Percentiles rank a stretch among this genome's conserved stretches.
These are phyloP conservation scores for Dunckerocampus dactyliophorus DNA, from an alignment of 2,113 vertebrate genomes.

Conservation along the genomic window DNA sequence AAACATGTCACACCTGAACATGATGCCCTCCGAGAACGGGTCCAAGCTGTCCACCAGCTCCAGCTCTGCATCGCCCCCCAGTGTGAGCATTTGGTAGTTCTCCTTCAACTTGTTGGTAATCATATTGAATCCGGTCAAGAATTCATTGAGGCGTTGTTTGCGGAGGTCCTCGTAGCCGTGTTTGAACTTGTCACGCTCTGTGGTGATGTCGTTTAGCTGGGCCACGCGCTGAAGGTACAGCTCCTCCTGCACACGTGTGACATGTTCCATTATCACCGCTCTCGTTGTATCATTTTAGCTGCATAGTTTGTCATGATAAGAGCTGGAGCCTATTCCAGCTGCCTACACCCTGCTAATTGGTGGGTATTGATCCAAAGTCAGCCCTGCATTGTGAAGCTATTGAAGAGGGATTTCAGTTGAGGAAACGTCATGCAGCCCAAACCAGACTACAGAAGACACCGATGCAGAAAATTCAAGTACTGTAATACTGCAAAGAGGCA, in stretches of 20 bases:
- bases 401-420: too few relatives aligned
- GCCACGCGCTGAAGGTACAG: constrained; percentile 88
- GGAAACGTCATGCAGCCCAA: too few relatives aligned
- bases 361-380: too few relatives aligned
- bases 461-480: too few relatives aligned
- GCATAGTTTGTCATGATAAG: too few relatives aligned
- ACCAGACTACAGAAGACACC: too few relatives aligned
- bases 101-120: constrained; percentile 98
- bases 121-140: constrained; percentile 93
- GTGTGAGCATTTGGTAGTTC: constrained; percentile 98
- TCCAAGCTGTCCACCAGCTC: constrained; percentile 97
- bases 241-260: constrained; percentile 78
- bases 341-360: too few relatives aligned
- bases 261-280: too few relatives aligned
- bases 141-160: constrained; percentile 92
- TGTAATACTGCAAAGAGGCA: too few relatives aligned
- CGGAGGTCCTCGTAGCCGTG: constrained; percentile 84
- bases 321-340: too few relatives aligned
- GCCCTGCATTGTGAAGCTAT: too few relatives aligned
- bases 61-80: constrained; percentile 93
- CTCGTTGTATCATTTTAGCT: too few relatives aligned
- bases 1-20: constrained; percentile 81
- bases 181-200: constrained; percentile 84
- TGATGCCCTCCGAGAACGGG: constrained; percentile 96
- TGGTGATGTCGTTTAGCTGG: constrained; percentile 88